A percentile compares a stretch with the other conserved stretches of the same genome.
Evolutionary conservation across 2,888 invertebrate genomes (phyloP).

Genomic region (Pimpla rufipes): DNA sequence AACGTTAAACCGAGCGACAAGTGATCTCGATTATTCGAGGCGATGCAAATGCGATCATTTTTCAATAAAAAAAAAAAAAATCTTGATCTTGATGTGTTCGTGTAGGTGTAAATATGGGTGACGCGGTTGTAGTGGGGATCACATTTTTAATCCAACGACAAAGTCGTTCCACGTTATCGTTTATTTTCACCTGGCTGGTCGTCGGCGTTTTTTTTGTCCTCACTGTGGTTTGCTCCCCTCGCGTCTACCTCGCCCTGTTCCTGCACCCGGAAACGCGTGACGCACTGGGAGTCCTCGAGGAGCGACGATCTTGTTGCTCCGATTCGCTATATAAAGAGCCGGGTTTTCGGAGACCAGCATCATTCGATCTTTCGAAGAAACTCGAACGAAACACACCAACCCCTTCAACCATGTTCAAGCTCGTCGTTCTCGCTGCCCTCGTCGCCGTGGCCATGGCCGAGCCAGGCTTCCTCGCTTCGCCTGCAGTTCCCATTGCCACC

Average conservation of each 20-base stretch:
- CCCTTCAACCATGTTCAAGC: conserved; percentile 70
- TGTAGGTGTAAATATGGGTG: background rate
- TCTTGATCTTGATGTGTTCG: background rate
- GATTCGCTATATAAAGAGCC: conserved; percentile 28
- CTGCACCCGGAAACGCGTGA: conserved; percentile 19
- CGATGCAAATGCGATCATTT: conserved; percentile 1
- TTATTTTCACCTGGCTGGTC: background rate
- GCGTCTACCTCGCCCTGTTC: background rate
- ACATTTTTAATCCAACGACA: conserved; percentile 13
- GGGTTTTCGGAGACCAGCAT: conserved; percentile 1
- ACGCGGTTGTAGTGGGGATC: background rate
- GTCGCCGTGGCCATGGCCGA: conserved; percentile 83
- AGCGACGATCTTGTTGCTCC: background rate
- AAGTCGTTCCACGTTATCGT: background rate
- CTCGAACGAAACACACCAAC: conserved; percentile 26
- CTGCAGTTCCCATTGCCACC: conserved; percentile 81
- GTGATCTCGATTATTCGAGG: background rate
- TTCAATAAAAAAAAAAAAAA: conserved; percentile 15
- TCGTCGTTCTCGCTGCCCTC: conserved; percentile 66
- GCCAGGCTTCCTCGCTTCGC: conserved; percentile 71
- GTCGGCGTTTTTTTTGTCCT: background rate
- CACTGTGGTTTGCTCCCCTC: background rate
- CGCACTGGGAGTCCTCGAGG: conserved; percentile 26
- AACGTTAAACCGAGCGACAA: conserved; percentile 15
- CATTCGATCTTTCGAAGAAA: conserved; percentile 32